phyloP scores from a whole-genome alignment of 2,888 invertebrate species.

The Cylloceria caligata region DNA sequence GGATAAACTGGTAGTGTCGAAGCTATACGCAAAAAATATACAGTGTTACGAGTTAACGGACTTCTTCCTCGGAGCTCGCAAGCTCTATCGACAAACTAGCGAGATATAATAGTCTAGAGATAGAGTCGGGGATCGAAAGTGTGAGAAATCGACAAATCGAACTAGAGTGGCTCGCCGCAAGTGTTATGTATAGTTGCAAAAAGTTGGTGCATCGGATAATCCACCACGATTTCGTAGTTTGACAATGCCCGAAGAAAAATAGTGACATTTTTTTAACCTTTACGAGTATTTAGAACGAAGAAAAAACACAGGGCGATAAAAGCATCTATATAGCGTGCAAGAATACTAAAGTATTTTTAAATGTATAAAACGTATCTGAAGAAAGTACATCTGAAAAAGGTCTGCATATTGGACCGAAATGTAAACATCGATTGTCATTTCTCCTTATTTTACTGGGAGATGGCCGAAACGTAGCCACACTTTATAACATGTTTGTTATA shows the following conservation, averaged over 20 bases:
- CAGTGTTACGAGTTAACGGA: slow-evolving; percentile 43
- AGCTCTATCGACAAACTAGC: slow-evolving; percentile 48
- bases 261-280: slow-evolving; percentile 44
- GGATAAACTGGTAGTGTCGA: slow-evolving; percentile 66
- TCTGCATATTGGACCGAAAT: too few species aligned
- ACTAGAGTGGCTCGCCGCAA: slow-evolving; percentile 36
- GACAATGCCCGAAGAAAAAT: slow-evolving; percentile 53
- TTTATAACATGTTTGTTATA: too few species aligned
- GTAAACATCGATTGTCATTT: too few species aligned
- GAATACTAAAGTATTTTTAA: slow-evolving; percentile 18
- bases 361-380: slow-evolving; percentile 10
- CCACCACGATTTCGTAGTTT: slow-evolving; percentile 59
- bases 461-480: too few species aligned
- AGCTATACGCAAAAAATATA: slow-evolving; percentile 43
- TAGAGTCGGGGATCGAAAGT: slow-evolving; percentile 1
- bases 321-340: slow-evolving; percentile 4
- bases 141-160: slow-evolving; percentile 37
- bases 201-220: slow-evolving; percentile 58
- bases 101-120: slow-evolving; percentile 53
- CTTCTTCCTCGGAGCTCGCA: slow-evolving; percentile 48
- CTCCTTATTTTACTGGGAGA: too few species aligned
- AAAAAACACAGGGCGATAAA: slow-evolving; percentile 22
- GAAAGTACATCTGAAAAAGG: too few species aligned
- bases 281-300: slow-evolving; percentile 26
- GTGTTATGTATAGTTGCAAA: slow-evolving; percentile 51